Percentiles rank a stretch among this genome's conserved stretches.
Conservation (phyloP, 2,888 invertebrate species). For the Leptopilina drosophilae region DNA sequence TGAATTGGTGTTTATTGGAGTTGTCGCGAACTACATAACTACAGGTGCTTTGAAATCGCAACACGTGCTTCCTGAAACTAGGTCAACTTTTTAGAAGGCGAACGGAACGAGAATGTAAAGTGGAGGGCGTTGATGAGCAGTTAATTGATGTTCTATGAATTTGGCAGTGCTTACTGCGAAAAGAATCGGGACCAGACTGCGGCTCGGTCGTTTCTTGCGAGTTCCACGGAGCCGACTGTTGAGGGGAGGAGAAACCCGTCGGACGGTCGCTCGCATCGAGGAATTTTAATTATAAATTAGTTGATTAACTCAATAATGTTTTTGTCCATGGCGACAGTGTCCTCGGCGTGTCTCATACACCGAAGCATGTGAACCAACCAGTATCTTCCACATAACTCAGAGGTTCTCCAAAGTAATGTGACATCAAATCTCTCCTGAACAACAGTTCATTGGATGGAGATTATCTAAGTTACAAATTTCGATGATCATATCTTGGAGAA, state of each 20-base stretch:
- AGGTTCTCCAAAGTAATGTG: conserved; percentile 48
- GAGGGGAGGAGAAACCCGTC: conserved; percentile 53
- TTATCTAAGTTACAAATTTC: not conserved
- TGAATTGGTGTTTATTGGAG: not conserved
- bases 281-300: conserved; percentile 78
- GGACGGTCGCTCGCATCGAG: conserved; percentile 66
- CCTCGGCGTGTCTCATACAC: conserved; percentile 60
- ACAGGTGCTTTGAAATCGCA: conserved; percentile 29
- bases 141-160: conserved; percentile 77
- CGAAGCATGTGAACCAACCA: conserved; percentile 52
- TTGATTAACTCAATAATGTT: conserved; percentile 77
- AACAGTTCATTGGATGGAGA: not conserved
- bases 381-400: conserved; percentile 56
- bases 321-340: conserved; percentile 72
- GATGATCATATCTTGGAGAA: too few relatives aligned
- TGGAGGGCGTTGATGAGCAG: conserved; percentile 64
- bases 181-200: conserved; percentile 66
- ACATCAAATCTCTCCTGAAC: not conserved
- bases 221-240: conserved; percentile 46
- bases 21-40: conserved; percentile 14
- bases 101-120: conserved; percentile 41
- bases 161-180: conserved; percentile 74
- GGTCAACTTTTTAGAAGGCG: conserved; percentile 64
- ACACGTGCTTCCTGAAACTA: conserved; percentile 58
- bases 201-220: conserved; percentile 65